Percentiles rank a stretch among this genome's conserved stretches.
Conservation (phyloP, 2,797 vertebrate genomes). For the Tapirus indicus region DNA sequence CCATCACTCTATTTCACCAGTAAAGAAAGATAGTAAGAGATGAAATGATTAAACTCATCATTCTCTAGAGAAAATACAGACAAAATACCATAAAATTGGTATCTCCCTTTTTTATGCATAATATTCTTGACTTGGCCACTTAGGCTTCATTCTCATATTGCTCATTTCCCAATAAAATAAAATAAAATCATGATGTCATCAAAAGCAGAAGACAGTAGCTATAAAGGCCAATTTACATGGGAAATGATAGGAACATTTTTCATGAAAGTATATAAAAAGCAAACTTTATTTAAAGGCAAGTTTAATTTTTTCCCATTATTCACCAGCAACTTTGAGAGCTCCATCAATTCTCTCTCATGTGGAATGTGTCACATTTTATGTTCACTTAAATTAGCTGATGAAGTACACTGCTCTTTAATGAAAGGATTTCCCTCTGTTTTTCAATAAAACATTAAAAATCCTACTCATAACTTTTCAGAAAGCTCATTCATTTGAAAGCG, state of each 20-base stretch:
- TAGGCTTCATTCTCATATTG: not conserved
- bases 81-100: not conserved
- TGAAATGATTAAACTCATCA: not conserved
- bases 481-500: constrained; percentile 73
- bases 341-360: not conserved
- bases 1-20: not conserved
- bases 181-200: not conserved
- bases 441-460: constrained; percentile 75
- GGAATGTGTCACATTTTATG: constrained; percentile 36
- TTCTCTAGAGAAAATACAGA: not conserved
- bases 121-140: not conserved
- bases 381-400: constrained; percentile 36
- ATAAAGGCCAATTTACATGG: not conserved
- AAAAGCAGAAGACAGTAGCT: constrained; percentile 39
- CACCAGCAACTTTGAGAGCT: not conserved
- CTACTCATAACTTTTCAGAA: constrained; percentile 70
- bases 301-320: constrained; percentile 48
- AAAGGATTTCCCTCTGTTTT: constrained; percentile 70
- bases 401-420: constrained; percentile 65
- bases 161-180: constrained; percentile 17
- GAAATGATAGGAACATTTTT: not conserved
- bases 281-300: constrained; percentile 31
- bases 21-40: not conserved
- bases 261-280: not conserved
- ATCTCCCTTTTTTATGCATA: not conserved